Evolutionary conservation across 1,140 invertebrate genomes (phyloP).

Genomic region (Habropoda laboriosa): DNA sequence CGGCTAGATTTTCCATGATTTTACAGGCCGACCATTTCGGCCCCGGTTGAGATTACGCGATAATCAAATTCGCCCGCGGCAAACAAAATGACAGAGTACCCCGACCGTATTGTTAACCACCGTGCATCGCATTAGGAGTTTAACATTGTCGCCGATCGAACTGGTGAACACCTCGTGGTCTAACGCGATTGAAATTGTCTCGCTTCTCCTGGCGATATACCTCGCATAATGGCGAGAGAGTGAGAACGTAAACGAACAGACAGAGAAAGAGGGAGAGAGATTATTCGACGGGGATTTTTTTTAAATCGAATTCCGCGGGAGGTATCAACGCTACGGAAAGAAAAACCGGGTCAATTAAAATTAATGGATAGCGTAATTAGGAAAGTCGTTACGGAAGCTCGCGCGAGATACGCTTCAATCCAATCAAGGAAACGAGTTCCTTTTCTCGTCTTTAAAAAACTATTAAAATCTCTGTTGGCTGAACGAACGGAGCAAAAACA

Average conservation of each 20-base stretch:
- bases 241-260: neutral
- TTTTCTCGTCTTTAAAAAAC: conserved; percentile 51
- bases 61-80: conserved; percentile 60
- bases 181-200: conserved; percentile 13
- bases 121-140: conserved; percentile 22
- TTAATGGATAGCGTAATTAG: conserved; percentile 57
- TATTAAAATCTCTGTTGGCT: conserved; percentile 33
- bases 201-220: neutral
- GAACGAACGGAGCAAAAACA: conserved; percentile 11
- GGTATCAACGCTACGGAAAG: conserved; percentile 40
- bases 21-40: conserved; percentile 22
- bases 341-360: conserved; percentile 59
- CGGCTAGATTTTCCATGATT: conserved; percentile 46
- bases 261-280: neutral
- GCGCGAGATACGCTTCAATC: conserved; percentile 40
- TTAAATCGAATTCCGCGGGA: conserved; percentile 39
- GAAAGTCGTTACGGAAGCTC: conserved; percentile 48
- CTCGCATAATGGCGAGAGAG: neutral
- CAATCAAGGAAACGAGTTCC: conserved; percentile 48
- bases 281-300: conserved; percentile 26
- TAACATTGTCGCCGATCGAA: neutral
- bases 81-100: conserved; percentile 52
- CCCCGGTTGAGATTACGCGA: conserved; percentile 56
- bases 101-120: conserved; percentile 22
- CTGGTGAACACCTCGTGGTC: neutral